Percentiles rank a stretch among this genome's conserved stretches.
These are phyloP conservation scores for Xenus cinereus DNA, from an alignment of 2,113 vertebrate genomes.

Conservation along the genomic window DNA sequence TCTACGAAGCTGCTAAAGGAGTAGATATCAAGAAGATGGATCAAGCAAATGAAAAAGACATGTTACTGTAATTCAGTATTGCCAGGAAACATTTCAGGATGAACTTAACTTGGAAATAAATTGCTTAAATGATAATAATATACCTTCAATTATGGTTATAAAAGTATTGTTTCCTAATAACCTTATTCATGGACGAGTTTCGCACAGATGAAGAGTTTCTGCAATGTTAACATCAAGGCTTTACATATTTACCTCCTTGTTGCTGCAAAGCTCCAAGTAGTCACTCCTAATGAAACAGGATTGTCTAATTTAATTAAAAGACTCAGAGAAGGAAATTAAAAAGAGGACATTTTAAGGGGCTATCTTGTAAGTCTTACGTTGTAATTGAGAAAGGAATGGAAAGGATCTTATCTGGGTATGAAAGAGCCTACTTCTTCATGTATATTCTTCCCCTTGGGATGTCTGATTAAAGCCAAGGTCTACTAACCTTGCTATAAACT, in stretches of 20 bases:
- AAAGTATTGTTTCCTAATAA: neutral
- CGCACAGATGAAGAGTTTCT: neutral
- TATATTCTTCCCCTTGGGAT: neutral
- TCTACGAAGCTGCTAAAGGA: neutral
- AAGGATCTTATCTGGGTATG: constrained; percentile 30
- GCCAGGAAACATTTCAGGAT: neutral
- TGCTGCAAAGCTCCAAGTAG: neutral
- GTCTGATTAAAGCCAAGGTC: neutral
- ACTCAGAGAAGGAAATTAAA: constrained; percentile 13
- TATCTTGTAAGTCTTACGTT: neutral
- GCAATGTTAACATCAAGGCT: neutral
- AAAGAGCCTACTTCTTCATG: neutral
- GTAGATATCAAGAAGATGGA: neutral
- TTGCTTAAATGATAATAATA: neutral
- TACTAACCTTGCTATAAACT: neutral
- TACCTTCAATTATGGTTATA: neutral
- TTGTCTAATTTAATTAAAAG: constrained; percentile 40
- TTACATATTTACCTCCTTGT: neutral
- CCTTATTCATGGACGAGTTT: neutral
- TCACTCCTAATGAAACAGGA: neutral
- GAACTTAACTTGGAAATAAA: neutral
- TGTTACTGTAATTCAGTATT: neutral
- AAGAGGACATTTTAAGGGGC: neutral
- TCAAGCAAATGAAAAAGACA: neutral
- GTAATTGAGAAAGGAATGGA: constrained; percentile 27